A percentile compares a stretch with the other conserved stretches of the same genome.
Evolutionary conservation across 1,140 invertebrate species (phyloP).

Genomic region (Drosophila pseudoobscura): DNA sequence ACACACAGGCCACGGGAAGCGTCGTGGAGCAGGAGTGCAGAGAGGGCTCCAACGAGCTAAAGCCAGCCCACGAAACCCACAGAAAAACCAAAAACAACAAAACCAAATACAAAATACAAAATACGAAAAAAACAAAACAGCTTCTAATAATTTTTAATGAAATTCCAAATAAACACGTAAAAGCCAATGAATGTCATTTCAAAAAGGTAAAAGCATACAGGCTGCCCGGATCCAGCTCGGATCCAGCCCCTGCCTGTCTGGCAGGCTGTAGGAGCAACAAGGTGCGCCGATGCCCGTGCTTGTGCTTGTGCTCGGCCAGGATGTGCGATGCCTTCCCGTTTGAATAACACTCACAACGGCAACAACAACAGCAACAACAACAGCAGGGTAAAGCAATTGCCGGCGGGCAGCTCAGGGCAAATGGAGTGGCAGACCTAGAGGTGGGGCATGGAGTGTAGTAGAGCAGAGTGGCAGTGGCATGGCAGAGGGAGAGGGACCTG

Average conservation of each 20-base stretch:
- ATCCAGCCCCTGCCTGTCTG: slow-evolving; percentile 9
- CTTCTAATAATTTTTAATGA: slow-evolving; percentile 81
- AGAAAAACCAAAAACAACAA: slow-evolving; percentile 41
- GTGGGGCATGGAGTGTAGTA: not conserved
- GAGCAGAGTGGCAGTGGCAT: not conserved
- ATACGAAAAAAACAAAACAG: slow-evolving; percentile 65
- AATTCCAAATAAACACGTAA: slow-evolving; percentile 81
- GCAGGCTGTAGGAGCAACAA: slow-evolving; percentile 58
- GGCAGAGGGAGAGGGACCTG: not conserved
- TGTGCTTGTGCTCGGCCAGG: slow-evolving; percentile 21
- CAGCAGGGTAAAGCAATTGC: slow-evolving; percentile 55
- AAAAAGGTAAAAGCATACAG: slow-evolving; percentile 73
- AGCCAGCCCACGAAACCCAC: slow-evolving; percentile 69
- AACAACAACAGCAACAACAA: slow-evolving; percentile 31
- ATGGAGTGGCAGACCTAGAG: slow-evolving; percentile 55
- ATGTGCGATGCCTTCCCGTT: slow-evolving; percentile 60
- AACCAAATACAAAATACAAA: slow-evolving; percentile 14
- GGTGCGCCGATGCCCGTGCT: slow-evolving; percentile 41
- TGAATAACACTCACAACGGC: slow-evolving; percentile 60
- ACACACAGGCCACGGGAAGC: slow-evolving; percentile 49
- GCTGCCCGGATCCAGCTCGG: slow-evolving; percentile 13
- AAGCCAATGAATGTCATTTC: slow-evolving; percentile 80
- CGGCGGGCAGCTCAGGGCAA: slow-evolving; percentile 63
- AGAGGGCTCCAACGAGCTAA: slow-evolving; percentile 21
- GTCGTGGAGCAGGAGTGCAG: not conserved